Percentiles rank a stretch among this genome's conserved stretches.
Conservation (phyloP, 2,113 vertebrate species). For the Caloenas nicobarica region DNA sequence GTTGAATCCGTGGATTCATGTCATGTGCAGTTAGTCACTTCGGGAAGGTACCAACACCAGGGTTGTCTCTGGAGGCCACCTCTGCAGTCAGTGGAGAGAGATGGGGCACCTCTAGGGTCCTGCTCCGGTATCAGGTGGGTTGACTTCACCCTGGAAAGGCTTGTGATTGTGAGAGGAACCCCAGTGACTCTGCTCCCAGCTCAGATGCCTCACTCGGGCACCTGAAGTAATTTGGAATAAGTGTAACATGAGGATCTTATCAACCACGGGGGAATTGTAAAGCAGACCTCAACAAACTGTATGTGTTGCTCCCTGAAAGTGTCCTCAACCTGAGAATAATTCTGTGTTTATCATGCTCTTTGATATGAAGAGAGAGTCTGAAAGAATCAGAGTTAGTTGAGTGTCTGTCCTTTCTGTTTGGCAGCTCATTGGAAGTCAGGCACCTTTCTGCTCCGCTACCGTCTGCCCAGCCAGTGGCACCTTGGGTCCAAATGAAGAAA, state of each 20-base stretch:
- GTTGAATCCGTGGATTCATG: neutral
- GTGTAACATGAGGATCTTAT: neutral
- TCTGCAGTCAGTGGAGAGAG: neutral
- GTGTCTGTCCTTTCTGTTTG: neutral
- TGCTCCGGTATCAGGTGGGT: neutral
- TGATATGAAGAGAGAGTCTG: neutral
- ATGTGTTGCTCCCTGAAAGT: neutral
- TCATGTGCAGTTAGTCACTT: neutral
- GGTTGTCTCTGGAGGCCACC: neutral
- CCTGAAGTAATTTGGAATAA: neutral
- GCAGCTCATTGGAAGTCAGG: slow-evolving; percentile 82
- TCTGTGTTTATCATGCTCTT: neutral
- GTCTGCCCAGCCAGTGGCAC: slow-evolving; percentile 77
- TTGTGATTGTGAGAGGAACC: neutral
- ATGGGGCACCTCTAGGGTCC: neutral
- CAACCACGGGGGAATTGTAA: neutral
- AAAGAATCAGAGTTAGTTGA: neutral
- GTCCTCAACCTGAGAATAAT: neutral
- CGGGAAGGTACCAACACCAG: neutral
- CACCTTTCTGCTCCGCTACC: slow-evolving; percentile 65
- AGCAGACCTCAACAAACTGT: neutral
- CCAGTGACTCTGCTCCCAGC: neutral
- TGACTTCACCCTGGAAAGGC: neutral
- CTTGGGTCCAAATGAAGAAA: slow-evolving; percentile 80
- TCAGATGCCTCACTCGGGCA: neutral